phyloP scores from a whole-genome alignment of 2,797 vertebrate genomes.

The Parauchenoglanis ngamensis region DNA sequence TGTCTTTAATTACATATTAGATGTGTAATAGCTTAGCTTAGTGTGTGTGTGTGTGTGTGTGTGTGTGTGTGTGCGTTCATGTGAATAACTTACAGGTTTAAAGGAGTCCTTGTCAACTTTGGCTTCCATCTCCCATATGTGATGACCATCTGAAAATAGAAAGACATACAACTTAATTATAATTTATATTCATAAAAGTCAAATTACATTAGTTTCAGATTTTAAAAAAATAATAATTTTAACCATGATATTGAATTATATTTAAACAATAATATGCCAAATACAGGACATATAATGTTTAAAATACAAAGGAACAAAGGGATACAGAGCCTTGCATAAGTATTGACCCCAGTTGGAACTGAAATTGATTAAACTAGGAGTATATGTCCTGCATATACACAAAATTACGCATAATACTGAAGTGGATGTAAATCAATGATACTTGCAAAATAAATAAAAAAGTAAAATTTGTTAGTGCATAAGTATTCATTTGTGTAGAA shows the following conservation, averaged over 20 bases:
- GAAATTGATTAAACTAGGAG: not conserved
- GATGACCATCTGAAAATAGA: conserved; percentile 87
- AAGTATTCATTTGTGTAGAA: not conserved
- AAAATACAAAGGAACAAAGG: no score
- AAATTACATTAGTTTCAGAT: not conserved
- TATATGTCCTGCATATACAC: not conserved
- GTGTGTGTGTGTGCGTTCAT: not conserved
- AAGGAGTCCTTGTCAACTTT: conserved; percentile 90
- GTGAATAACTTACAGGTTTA: conserved; percentile 85
- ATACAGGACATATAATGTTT: not conserved
- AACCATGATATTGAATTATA: not conserved
- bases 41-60: no score
- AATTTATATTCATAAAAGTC: not conserved
- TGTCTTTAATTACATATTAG: not conserved
- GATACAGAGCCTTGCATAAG: not conserved
- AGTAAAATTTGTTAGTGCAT: not conserved
- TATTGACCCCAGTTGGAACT: not conserved
- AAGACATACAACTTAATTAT: not conserved
- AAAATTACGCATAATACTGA: not conserved
- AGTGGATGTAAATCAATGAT: not conserved
- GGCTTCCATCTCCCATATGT: conserved; percentile 97
- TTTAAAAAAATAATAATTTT: not conserved
- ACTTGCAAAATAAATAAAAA: not conserved
- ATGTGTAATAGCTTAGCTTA: not conserved
- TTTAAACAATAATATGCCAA: not conserved